Conservation (phyloP, 2,113 vertebrate genomes). For the Etia nguti region DNA sequence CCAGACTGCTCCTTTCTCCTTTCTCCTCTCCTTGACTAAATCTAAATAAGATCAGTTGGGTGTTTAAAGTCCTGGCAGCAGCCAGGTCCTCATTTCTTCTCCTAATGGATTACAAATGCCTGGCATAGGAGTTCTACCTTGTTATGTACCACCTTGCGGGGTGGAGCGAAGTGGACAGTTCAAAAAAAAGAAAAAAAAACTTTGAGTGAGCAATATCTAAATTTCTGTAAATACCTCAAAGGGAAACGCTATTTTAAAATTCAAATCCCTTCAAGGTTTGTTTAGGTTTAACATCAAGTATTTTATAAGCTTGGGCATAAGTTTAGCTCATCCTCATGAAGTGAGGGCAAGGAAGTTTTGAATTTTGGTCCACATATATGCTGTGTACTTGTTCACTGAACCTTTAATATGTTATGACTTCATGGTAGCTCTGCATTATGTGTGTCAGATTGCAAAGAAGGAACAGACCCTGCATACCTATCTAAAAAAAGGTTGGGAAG, state of each 20-base stretch:
- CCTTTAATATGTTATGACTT: slow-evolving; percentile 6
- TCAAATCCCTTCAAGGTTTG: slow-evolving; percentile 16
- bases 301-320: background rate
- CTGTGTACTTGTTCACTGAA: background rate
- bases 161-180: background rate
- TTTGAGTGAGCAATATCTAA: background rate
- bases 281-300: slow-evolving; percentile 1
- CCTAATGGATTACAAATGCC: slow-evolving; percentile 51
- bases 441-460: slow-evolving; percentile 55
- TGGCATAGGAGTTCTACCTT: background rate
- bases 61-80: slow-evolving; percentile 39
- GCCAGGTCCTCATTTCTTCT: slow-evolving; percentile 16
- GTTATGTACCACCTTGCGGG: slow-evolving; percentile 13
- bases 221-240: slow-evolving; percentile 24
- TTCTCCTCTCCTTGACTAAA: slow-evolving; percentile 31
- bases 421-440: slow-evolving; percentile 31
- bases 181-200: background rate
- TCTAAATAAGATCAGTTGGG: slow-evolving; percentile 61
- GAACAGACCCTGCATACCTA: slow-evolving; percentile 58
- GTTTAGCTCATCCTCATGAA: background rate
- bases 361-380: background rate
- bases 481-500: slow-evolving; percentile 66
- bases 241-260: slow-evolving; percentile 11
- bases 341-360: background rate
- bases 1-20: slow-evolving; percentile 4